Evolutionary conservation across 2,888 invertebrate species (phyloP).

Genomic region (Microplitis manilae): DNA sequence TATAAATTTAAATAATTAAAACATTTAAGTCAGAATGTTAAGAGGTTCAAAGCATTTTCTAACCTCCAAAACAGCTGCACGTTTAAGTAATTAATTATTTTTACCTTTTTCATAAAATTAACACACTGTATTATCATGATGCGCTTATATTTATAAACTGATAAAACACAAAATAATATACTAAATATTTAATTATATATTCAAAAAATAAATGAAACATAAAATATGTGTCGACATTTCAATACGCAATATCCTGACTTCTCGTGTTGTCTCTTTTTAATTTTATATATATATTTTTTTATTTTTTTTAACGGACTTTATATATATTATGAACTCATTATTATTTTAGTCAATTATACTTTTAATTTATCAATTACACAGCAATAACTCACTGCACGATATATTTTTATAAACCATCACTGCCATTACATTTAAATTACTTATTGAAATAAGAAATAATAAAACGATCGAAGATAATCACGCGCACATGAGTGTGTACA

Average conservation of each 20-base stretch:
- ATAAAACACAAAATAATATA: not conserved
- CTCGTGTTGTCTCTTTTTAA: not conserved
- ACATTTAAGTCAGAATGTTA: not conserved
- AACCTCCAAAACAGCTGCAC: not conserved
- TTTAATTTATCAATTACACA: not conserved
- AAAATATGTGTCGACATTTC: not conserved
- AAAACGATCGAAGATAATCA: not conserved
- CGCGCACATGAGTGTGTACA: not conserved
- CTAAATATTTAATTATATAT: not conserved
- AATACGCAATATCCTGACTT: not conserved
- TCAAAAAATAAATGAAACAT: constrained; percentile 15
- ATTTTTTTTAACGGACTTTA: not conserved
- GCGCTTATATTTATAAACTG: not conserved
- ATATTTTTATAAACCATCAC: not conserved
- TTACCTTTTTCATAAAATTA: not conserved
- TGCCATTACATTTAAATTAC: not conserved
- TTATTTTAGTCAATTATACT: not conserved
- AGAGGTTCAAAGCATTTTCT: not conserved
- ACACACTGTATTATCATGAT: not conserved
- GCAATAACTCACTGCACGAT: not conserved
- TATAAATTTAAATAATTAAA: not conserved
- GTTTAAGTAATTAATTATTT: not conserved
- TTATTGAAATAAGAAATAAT: not conserved
- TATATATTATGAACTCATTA: not conserved
- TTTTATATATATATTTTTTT: not conserved